Evolutionary conservation across 2,888 invertebrate species (phyloP).

Genomic region (Tineola bisselliella): DNA sequence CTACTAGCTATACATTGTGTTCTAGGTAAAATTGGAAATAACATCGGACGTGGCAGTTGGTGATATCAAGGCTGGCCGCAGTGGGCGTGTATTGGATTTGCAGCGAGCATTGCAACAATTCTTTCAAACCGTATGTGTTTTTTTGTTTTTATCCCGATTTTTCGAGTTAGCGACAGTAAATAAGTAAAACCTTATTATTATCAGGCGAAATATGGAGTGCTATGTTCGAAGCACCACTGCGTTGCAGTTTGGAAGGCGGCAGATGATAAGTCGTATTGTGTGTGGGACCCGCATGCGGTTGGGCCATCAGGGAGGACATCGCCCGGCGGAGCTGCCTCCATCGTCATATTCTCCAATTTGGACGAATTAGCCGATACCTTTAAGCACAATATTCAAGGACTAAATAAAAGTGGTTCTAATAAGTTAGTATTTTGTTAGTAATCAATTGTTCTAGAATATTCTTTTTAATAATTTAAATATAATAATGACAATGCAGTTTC

Average conservation of each 20-base stretch:
- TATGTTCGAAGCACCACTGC: slow-evolving; percentile 51
- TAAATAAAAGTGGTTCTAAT: slow-evolving; percentile 36
- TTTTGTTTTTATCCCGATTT: too few species aligned
- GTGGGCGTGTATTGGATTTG: slow-evolving; percentile 35
- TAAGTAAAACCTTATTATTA: too few species aligned
- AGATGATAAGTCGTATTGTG: slow-evolving; percentile 31
- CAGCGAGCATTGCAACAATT: slow-evolving; percentile 35
- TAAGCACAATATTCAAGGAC: slow-evolving; percentile 30
- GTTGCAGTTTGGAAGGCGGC: slow-evolving; percentile 39
- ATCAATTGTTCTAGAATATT: too few species aligned
- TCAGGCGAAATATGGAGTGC: slow-evolving; percentile 42
- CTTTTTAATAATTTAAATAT: too few species aligned
- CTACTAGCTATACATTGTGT: too few species aligned
- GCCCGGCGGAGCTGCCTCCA: slow-evolving; percentile 37
- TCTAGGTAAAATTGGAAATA: slow-evolving; percentile 39
- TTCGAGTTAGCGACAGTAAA: too few species aligned
- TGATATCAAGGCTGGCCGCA: slow-evolving; percentile 43
- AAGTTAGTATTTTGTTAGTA: slow-evolving; percentile 32
- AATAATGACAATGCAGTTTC: too few species aligned
- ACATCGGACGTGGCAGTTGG: slow-evolving; percentile 31
- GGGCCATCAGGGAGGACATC: slow-evolving; percentile 38
- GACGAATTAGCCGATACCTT: slow-evolving; percentile 39
- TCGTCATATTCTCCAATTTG: slow-evolving; percentile 30
- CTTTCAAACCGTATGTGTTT: slow-evolving; percentile 36
- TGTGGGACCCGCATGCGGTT: slow-evolving; percentile 50